Percentiles rank a stretch among this genome's conserved stretches.
Evolutionary conservation across 2,113 vertebrate genomes (phyloP).

Genomic region (Prinia subflava): DNA sequence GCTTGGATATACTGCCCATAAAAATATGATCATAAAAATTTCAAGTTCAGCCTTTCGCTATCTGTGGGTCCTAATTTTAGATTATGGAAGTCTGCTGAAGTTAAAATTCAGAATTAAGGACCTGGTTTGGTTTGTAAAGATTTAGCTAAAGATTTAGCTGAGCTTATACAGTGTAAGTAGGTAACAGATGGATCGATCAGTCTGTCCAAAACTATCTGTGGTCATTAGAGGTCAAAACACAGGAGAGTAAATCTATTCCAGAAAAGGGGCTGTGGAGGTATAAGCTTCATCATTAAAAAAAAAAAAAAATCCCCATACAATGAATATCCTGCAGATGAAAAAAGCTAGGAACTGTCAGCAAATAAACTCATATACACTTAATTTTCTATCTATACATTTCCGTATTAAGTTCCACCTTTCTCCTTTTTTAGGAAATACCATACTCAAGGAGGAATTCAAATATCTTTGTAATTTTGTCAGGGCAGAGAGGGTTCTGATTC

Average conservation of each 20-base stretch:
- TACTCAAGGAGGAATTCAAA: neutral
- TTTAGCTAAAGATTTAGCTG: neutral
- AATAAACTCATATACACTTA: neutral
- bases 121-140: neutral
- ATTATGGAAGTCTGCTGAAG: neutral
- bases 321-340: neutral
- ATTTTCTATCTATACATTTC: neutral
- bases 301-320: accelerated
- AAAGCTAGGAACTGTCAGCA: neutral
- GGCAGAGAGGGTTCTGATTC: neutral
- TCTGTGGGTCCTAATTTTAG: neutral
- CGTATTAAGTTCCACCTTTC: neutral
- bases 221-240: neutral
- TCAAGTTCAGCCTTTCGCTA: neutral
- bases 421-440: neutral
- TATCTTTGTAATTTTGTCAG: neutral
- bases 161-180: neutral
- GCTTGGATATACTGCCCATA: neutral
- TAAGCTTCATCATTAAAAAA: neutral
- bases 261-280: neutral
- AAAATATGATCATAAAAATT: neutral
- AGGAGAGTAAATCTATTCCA: neutral
- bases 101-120: neutral
- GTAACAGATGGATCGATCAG: neutral
- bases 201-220: neutral